Percentiles rank a stretch among this genome's conserved stretches.
These are phyloP conservation scores for Botia almorhae DNA, from an alignment of 2,797 vertebrate species.

Conservation along the genomic window DNA sequence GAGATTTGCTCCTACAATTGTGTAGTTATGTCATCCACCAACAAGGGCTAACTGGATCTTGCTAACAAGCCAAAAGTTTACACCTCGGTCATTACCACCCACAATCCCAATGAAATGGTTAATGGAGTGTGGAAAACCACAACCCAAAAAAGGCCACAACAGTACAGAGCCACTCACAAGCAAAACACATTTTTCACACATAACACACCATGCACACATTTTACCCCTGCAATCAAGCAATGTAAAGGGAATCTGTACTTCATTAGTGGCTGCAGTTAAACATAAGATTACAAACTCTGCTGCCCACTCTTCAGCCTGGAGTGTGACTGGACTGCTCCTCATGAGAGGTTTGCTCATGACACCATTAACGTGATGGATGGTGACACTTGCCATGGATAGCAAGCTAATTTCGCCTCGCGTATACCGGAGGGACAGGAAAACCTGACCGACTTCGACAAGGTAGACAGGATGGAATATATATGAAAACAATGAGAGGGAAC, in stretches of 20 bases:
- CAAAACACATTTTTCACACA: neutral
- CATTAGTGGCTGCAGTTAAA: conserved; percentile 36
- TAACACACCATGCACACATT: neutral
- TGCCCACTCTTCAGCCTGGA: conserved; percentile 35
- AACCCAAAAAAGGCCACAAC: neutral
- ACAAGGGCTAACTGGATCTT: neutral
- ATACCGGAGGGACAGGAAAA: conserved; percentile 30
- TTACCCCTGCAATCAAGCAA: conserved; percentile 1
- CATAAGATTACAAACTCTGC: conserved; percentile 28
- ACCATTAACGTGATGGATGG: conserved; percentile 37
- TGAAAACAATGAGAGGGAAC: conserved; percentile 21
- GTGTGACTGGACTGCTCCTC: conserved; percentile 32
- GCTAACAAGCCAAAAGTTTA: neutral
- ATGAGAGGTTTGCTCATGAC: conserved; percentile 29
- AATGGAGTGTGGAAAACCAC: conserved; percentile 30
- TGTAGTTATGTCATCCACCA: neutral
- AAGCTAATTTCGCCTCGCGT: conserved; percentile 5
- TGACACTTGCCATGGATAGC: conserved; percentile 33
- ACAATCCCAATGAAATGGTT: conserved; percentile 15
- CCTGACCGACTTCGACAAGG: conserved; percentile 17
- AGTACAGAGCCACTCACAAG: neutral
- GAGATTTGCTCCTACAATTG: neutral
- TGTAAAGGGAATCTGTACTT: conserved; percentile 14
- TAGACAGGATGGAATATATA: conserved; percentile 36
- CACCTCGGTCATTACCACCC: conserved; percentile 5